Evolutionary conservation across 2,113 vertebrate genomes (phyloP).

Genomic region (Hippocampus abdominalis): DNA sequence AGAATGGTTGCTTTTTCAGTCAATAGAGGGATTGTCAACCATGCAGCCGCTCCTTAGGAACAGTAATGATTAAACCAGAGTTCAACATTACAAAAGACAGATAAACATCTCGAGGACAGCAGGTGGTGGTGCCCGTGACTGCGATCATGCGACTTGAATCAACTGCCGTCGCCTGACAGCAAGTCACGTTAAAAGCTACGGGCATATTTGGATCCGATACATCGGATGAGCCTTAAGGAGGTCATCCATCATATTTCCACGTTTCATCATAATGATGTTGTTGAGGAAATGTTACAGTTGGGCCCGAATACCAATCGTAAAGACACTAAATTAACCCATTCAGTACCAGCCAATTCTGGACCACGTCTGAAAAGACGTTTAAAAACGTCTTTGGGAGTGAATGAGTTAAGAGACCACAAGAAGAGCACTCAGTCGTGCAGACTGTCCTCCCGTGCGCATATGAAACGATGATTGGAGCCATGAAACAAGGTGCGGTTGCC

Average conservation of each 20-base stretch:
- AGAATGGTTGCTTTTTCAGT: neutral
- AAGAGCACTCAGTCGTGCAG: neutral
- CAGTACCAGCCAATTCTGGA: no score
- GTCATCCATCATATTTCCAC: neutral
- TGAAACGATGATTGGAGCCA: neutral
- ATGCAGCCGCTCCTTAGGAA: conserved; percentile 13
- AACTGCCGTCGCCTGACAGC: conserved; percentile 43
- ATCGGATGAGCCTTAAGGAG: conserved; percentile 1
- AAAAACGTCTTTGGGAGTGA: no score
- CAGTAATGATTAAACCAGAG: conserved; percentile 13
- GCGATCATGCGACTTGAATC: conserved; percentile 43
- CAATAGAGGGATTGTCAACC: conserved; percentile 6
- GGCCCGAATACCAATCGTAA: neutral
- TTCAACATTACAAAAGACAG: conserved; percentile 14
- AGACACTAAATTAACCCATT: neutral
- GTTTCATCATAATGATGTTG: conserved; percentile 3
- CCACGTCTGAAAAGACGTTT: no score
- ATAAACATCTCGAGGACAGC: conserved; percentile 6
- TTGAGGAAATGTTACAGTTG: neutral
- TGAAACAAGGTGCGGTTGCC: neutral
- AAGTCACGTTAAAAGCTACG: conserved; percentile 8
- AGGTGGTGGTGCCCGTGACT: conserved; percentile 18
- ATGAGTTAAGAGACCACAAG: neutral
- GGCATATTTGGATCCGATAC: conserved; percentile 24
- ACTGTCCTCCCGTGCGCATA: neutral